Evolutionary conservation across 1,140 invertebrate genomes (phyloP).

Genomic region (Drosophila rhopaloa): DNA sequence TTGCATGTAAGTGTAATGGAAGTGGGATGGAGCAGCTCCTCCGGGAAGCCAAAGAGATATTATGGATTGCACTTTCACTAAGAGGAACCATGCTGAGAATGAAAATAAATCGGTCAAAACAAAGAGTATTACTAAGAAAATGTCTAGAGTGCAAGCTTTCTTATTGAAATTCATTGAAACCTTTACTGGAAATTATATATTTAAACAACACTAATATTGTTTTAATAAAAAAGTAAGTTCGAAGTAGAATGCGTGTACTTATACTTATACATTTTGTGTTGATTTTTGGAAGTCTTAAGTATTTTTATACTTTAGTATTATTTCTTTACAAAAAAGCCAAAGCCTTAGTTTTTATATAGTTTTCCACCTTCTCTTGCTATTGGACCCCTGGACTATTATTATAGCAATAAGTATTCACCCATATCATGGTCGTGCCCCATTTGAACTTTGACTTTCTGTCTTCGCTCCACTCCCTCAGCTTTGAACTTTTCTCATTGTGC

Average conservation of each 20-base stretch:
- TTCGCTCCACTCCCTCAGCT: slow-evolving; percentile 12
- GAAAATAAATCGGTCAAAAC: not conserved
- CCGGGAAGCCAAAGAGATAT: slow-evolving; percentile 13
- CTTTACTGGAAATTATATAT: too few relatives aligned
- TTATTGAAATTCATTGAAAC: too few relatives aligned
- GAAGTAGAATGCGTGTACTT: too few relatives aligned
- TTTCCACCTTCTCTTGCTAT: not conserved
- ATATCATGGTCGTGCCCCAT: slow-evolving; percentile 19
- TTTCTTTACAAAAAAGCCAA: not conserved
- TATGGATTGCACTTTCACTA: slow-evolving; percentile 32
- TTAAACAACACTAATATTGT: too few relatives aligned
- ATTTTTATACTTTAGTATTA: not conserved
- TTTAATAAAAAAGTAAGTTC: not conserved
- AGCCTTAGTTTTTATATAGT: slow-evolving; percentile 15
- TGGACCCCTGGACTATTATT: slow-evolving; percentile 1
- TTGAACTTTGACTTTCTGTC: slow-evolving; percentile 44
- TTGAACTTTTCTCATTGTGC: slow-evolving; percentile 59
- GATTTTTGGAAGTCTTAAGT: not conserved
- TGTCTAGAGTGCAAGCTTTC: too few relatives aligned
- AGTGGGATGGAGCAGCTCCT: slow-evolving; percentile 21
- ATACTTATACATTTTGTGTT: too few relatives aligned
- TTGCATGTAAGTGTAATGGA: slow-evolving; percentile 61
- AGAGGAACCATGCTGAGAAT: not conserved
- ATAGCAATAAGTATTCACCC: slow-evolving; percentile 8
- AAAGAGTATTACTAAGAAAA: too few relatives aligned